Base-by-base conservation (phyloP, 2,888 invertebrate species). In the Oligia latruncula region DNA sequence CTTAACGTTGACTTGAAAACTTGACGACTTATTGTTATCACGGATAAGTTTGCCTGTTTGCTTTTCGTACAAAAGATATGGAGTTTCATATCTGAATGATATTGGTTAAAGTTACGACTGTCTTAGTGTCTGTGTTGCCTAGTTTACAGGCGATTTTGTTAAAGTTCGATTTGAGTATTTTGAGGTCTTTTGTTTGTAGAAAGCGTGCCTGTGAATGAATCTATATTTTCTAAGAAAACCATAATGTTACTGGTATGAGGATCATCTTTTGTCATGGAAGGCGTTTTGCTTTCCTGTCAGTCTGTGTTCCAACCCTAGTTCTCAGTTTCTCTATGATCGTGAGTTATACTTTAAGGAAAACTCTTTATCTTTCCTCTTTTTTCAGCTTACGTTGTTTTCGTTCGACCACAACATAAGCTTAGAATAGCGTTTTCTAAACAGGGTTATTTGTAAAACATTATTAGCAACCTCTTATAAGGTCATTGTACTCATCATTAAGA, bases 1-100 rank as follows among this genome's bases (percentile, higher is more conserved):
- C 83, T 88, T 89, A 86, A 67, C 85, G 81, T 77, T 81, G 52
- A 86, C 89, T 88, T 82, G 60, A 66, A 70, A 72, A 83, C 79
- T 84, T 81, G 20, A 15, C 29, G 72, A 87, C 65, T 86, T 81
- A 77, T 85, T 87, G 87, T 88, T 80, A 77, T 72, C 71, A 70
- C 11, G 67, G 49, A 60, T 75, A 81, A 80, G 58, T 88, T 81
- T 76, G 15, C 70, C 20, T 72, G 80, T 75, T 80, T 83, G 67
- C 65, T 62, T 84, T 82, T 77, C 58, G 4, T 66, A 74, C 60
- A 80, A 77, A 72, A 60, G 74, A 67, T 75, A 64, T 52, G 46
- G 29, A 66, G 29, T 66, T 78, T 65, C 35, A 35, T 71, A 29
- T 52, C 13, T 49, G 65, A 55, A 81, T 65, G 11, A 52, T 46